phyloP scores from a whole-genome alignment of 1,140 invertebrate genomes.

The Chionoecetes opilio region DNA sequence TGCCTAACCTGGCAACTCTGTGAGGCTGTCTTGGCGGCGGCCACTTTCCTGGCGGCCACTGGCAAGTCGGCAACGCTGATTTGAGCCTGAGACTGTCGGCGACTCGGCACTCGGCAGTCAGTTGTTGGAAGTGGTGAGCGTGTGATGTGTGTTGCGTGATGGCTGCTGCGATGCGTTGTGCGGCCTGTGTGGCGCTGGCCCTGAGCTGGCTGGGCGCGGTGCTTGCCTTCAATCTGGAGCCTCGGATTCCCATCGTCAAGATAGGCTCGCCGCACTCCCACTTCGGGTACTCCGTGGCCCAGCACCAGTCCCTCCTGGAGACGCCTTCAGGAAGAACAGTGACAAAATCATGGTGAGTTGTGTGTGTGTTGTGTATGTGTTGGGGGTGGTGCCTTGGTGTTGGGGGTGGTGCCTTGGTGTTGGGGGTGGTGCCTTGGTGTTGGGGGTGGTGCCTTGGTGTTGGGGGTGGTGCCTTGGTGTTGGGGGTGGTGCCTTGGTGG shows the following conservation, averaged over 20 bases:
- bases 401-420: neutral
- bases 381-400: neutral
- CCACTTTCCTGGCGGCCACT: too few relatives aligned
- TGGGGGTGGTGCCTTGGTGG: neutral
- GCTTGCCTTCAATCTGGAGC: slow-evolving; percentile 91
- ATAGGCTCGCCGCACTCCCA: slow-evolving; percentile 89
- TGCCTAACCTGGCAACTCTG: neutral
- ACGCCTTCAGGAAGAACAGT: slow-evolving; percentile 83
- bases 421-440: neutral
- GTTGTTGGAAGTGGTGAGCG: slow-evolving; percentile 55
- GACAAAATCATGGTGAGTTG: slow-evolving; percentile 86
- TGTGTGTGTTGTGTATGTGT: neutral
- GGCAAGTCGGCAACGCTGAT: too few relatives aligned
- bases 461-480: neutral
- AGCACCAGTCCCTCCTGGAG: slow-evolving; percentile 87
- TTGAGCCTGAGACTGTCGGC: too few relatives aligned
- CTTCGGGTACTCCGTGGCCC: slow-evolving; percentile 95
- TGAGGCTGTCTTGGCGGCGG: too few relatives aligned
- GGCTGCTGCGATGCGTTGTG: slow-evolving; percentile 58
- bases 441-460: neutral
- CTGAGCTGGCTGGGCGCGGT: slow-evolving; percentile 70
- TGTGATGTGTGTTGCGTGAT: slow-evolving; percentile 40
- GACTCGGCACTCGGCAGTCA: neutral
- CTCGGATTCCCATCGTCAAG: slow-evolving; percentile 93
- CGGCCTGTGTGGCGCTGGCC: neutral